Conservation (phyloP, 2,113 vertebrate species). For the Hymenochirus boettgeri region DNA sequence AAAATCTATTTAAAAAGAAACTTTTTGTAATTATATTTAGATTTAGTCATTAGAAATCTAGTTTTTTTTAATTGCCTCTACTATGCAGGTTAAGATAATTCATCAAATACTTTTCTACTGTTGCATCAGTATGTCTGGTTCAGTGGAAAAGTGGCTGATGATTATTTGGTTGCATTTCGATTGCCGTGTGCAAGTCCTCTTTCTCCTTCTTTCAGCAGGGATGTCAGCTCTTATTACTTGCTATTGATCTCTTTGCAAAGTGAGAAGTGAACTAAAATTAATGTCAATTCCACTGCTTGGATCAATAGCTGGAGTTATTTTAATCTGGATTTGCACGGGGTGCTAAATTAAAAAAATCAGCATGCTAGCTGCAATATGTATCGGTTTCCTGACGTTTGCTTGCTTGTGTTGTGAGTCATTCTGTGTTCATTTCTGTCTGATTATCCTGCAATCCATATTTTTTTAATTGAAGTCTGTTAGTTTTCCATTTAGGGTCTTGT, state of each 20-base stretch:
- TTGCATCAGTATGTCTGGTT: conserved; percentile 76
- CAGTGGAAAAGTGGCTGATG: conserved; percentile 83
- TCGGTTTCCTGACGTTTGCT: conserved; percentile 64
- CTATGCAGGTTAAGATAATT: conserved; percentile 72
- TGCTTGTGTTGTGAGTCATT: conserved; percentile 52
- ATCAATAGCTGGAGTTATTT: conserved; percentile 94
- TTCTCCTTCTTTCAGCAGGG: conserved; percentile 79
- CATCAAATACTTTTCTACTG: conserved; percentile 72
- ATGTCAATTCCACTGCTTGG: conserved; percentile 91
- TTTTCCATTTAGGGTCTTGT: conserved; percentile 78
- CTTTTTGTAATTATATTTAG: too few relatives aligned
- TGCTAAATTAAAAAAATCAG: conserved; percentile 85
- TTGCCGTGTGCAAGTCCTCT: conserved; percentile 80
- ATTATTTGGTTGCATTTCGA: conserved; percentile 89
- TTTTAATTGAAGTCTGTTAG: conserved; percentile 76
- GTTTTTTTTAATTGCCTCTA: conserved; percentile 61
- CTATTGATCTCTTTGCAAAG: conserved; percentile 96
- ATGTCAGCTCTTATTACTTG: conserved; percentile 95
- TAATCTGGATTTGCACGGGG: conserved; percentile 84
- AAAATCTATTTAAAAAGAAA: too few relatives aligned
- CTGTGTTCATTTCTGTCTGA: conserved; percentile 61
- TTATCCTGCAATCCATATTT: conserved; percentile 74
- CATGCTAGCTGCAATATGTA: conserved; percentile 72
- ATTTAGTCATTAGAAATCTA: too few relatives aligned
- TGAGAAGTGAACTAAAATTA: conserved; percentile 98